Base-by-base conservation (phyloP, 2,888 invertebrate species). In the Cetonia aurata region DNA sequence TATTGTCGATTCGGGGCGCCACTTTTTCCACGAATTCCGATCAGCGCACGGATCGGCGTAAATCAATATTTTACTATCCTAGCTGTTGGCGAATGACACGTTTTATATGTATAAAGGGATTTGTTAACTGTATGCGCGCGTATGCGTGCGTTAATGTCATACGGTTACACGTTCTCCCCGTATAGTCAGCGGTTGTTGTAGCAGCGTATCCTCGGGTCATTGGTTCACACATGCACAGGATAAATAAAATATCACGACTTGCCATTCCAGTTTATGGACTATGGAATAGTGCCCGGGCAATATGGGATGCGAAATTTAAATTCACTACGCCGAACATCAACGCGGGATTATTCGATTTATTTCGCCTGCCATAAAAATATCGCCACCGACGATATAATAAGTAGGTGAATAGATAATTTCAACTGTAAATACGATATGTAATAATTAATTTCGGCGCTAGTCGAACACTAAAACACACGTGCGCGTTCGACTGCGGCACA, bases 161-260 rank as follows among this genome's bases (percentile, higher is more conserved):
- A 19, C 12, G 52, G 19, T 52, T 52, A 52, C 52, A 25, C 53
- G 25, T 53, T 53, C 19, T 53, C 25, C 52, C 53, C 53, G 53
- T 25, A 53, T 6, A 19, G 53, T 53, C 25, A 10, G 19, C 10
- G n/a, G 53, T 53, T 19, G 53, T 53, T 19, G 53, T 31, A 33
- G 56, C 33, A 33, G 37, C 78, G 77, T 78, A 80, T 81, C 80
- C 80, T 80, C 81, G 82, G 80, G 79, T 81, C 81, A 82, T 81
- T 82, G 81, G 78, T 81, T 80, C 76, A 78, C 80, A 78, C 80
- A 79, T 79, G 79, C 77, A 79, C 80, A 79, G 81, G 81, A 82
- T 81, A 80, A 82, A 82, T 82, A 82, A 82, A 82, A 82, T 81
- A 80, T 81, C 77, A 83, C 78, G 80, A 79, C 78, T 60, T 77